A percentile compares a stretch with the other conserved stretches of the same genome.
These are phyloP conservation scores for Sternarchorhynchus goeldii DNA, from an alignment of 2,797 vertebrate species.

Conservation along the genomic window DNA sequence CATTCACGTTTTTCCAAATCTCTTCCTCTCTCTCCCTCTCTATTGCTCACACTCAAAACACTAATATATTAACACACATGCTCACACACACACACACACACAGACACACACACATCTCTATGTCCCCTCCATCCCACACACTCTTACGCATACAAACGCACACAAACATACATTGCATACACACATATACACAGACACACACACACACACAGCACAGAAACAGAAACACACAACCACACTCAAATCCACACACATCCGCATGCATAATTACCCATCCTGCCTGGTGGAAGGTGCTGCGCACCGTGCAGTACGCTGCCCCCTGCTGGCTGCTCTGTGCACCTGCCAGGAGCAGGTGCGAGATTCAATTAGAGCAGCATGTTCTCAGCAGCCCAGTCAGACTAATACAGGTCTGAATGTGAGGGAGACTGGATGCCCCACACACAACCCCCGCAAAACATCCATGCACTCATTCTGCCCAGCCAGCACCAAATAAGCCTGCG, in stretches of 20 bases:
- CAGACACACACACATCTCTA: conserved; percentile 47
- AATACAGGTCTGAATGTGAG: conserved; percentile 34
- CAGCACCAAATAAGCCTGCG: not conserved
- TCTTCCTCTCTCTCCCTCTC: conserved; percentile 60
- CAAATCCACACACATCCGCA: conserved; percentile 33
- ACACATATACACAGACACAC: conserved; percentile 39
- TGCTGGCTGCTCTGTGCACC: conserved; percentile 69
- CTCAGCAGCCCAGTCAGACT: conserved; percentile 37
- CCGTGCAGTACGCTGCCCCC: conserved; percentile 73
- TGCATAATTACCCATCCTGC: conserved; percentile 65
- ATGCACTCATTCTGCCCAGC: not conserved
- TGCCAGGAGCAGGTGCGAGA: conserved; percentile 79
- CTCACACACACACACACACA: conserved; percentile 50
- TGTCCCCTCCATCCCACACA: conserved; percentile 14
- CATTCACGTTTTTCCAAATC: conserved; percentile 54
- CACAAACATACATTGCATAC: conserved; percentile 8
- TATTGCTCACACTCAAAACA: conserved; percentile 60
- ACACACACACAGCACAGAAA: conserved; percentile 53
- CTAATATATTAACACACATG: conserved; percentile 3
- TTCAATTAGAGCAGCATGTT: conserved; percentile 81
- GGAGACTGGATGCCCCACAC: conserved; percentile 27
- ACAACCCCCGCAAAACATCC: not conserved
- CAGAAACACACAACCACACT: conserved; percentile 57
- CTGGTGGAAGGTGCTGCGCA: conserved; percentile 57
- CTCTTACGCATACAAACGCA: conserved; percentile 30